Evolutionary conservation across 1,140 invertebrate species (phyloP).

Genomic region (Sesamia nonagrioides): DNA sequence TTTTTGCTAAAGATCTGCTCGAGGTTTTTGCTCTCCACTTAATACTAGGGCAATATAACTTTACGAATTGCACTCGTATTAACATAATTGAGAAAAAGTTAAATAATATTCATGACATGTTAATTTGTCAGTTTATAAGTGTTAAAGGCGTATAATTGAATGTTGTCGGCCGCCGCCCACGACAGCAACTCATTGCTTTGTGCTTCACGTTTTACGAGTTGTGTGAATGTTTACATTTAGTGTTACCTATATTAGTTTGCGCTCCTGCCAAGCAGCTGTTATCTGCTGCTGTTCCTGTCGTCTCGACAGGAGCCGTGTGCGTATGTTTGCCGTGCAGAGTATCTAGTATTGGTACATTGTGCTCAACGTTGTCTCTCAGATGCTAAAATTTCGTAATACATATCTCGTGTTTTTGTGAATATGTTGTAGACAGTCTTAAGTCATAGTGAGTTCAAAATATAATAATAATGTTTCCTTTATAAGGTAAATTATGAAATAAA

Average conservation of each 20-base stretch:
- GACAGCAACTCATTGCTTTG: conserved; percentile 63
- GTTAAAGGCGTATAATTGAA: conserved; percentile 78
- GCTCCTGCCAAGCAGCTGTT: neutral
- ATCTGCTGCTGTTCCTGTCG: neutral
- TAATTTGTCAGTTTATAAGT: conserved; percentile 79
- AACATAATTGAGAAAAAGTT: conserved; percentile 79
- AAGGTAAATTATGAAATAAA: conserved; percentile 25
- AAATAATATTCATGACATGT: conserved; percentile 85
- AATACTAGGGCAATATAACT: conserved; percentile 73
- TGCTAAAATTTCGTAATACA: neutral
- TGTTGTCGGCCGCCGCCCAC: conserved; percentile 57
- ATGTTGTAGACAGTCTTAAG: neutral
- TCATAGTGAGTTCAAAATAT: neutral
- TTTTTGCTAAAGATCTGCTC: conserved; percentile 71
- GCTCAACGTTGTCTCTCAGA: neutral
- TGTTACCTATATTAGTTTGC: neutral
- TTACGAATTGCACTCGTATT: conserved; percentile 65
- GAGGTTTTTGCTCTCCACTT: conserved; percentile 69
- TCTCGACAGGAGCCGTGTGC: neutral
- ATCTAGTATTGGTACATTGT: neutral
- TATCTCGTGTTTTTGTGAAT: neutral
- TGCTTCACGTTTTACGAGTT: conserved; percentile 65
- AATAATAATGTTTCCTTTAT: conserved; percentile 5
- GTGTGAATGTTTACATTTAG: conserved; percentile 58
- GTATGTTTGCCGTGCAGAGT: neutral